phyloP scores from a whole-genome alignment of 2,797 vertebrate genomes.

The Thalassophryne amazonica region DNA sequence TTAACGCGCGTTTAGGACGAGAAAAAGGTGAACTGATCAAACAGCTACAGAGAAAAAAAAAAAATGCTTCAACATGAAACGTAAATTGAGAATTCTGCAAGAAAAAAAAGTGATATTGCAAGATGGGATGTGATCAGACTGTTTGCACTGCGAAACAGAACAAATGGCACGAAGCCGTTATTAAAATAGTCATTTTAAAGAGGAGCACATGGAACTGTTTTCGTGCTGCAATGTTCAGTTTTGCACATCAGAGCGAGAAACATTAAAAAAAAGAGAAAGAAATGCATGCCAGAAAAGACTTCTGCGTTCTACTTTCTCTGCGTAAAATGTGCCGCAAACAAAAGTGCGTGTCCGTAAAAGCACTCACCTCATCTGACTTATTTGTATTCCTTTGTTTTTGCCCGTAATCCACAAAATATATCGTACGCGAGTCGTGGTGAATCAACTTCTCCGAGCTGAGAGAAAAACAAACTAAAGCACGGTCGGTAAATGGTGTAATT shows the following conservation, averaged over 20 bases:
- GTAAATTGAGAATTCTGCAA: no score
- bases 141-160: no score
- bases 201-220: no score
- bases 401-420: constrained; percentile 49
- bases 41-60: no score
- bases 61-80: no score
- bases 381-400: constrained; percentile 51
- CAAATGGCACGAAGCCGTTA: no score
- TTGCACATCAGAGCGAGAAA: constrained; percentile 52
- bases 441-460: constrained; percentile 70
- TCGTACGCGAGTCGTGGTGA: constrained; percentile 51
- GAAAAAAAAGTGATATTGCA: no score
- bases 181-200: no score
- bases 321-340: constrained; percentile 39
- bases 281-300: constrained; percentile 44
- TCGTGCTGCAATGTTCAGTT: constrained; percentile 52
- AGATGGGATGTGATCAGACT: no score
- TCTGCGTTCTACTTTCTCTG: constrained; percentile 50
- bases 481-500: constrained; percentile 87
- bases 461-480: constrained; percentile 86
- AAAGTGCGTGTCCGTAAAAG: constrained; percentile 24
- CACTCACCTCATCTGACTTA: constrained; percentile 81
- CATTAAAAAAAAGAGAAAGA: no score
- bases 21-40: not conserved
- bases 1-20: constrained; percentile 11